Percentiles rank a stretch among this genome's conserved stretches.
phyloP scores from a whole-genome alignment of 92 coral and sea anemone species.

The Parazoanthus atlanticus region DNA sequence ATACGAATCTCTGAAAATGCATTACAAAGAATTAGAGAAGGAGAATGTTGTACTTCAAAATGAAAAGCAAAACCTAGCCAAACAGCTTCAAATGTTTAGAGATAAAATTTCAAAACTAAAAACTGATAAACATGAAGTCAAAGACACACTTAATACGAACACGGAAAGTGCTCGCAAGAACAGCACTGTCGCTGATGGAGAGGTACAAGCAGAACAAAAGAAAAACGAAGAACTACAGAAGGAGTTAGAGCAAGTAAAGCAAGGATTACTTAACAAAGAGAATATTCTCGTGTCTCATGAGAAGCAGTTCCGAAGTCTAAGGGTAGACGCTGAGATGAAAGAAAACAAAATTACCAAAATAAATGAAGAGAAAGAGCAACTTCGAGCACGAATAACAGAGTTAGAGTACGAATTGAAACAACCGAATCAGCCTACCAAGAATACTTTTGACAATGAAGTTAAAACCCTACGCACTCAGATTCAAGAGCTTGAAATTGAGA shows the following conservation, averaged over 20 bases:
- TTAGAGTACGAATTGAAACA: slow-evolving; percentile 60
- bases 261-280: slow-evolving; percentile 19
- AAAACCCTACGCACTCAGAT: background rate
- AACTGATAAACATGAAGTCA: slow-evolving; percentile 71
- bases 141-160: slow-evolving; percentile 30
- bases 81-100: slow-evolving; percentile 58
- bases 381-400: slow-evolving; percentile 59
- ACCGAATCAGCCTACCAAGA: slow-evolving; percentile 21
- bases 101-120: slow-evolving; percentile 72
- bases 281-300: slow-evolving; percentile 1
- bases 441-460: background rate
- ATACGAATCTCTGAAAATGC: slow-evolving; percentile 77
- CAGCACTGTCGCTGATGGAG: background rate
- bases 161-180: slow-evolving; percentile 3
- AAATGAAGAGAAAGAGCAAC: slow-evolving; percentile 55
- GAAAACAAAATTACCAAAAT: slow-evolving; percentile 37
- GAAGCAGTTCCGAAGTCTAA: slow-evolving; percentile 35
- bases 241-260: slow-evolving; percentile 12
- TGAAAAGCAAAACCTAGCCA: slow-evolving; percentile 72
- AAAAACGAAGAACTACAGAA: background rate
- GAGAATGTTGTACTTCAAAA: slow-evolving; percentile 71
- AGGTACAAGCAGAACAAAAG: background rate
- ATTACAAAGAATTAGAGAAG: slow-evolving; percentile 75
- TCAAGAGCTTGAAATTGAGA: slow-evolving; percentile 27
- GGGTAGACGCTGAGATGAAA: slow-evolving; percentile 37